Conservation (phyloP, 2,113 vertebrate genomes). For the Narcine bancroftii region DNA sequence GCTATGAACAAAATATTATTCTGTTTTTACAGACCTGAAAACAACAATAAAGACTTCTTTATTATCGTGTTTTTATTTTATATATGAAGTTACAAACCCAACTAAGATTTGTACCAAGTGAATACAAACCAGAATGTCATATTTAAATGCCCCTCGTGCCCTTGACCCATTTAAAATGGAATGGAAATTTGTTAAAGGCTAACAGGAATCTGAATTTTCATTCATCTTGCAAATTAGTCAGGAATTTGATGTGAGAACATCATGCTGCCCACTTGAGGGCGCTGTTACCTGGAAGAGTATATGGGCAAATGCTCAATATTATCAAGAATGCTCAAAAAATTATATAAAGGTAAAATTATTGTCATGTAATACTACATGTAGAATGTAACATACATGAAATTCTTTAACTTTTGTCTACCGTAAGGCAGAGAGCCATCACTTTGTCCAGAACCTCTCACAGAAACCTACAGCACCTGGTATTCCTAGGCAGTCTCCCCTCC, state of each 20-base stretch:
- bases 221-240: background rate
- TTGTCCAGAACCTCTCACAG: too few relatives aligned
- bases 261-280: background rate
- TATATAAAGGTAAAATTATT: too few relatives aligned
- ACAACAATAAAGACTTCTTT: background rate
- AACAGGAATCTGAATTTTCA: background rate
- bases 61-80: background rate
- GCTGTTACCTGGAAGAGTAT: background rate
- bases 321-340: background rate
- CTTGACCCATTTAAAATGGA: background rate
- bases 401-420: too few relatives aligned
- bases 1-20: slow-evolving; percentile 5
- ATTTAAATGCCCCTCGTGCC: background rate
- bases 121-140: background rate
- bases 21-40: background rate
- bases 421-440: too few relatives aligned
- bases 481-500: too few relatives aligned
- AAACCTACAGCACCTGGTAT: too few relatives aligned
- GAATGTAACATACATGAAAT: too few relatives aligned
- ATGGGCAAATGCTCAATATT: background rate
- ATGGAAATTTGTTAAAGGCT: background rate
- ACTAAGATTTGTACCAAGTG: background rate
- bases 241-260: background rate
- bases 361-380: too few relatives aligned
- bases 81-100: background rate